A percentile compares a stretch with the other conserved stretches of the same genome.
Conservation (phyloP, 2,888 invertebrate genomes). For the Torymus texanus region DNA sequence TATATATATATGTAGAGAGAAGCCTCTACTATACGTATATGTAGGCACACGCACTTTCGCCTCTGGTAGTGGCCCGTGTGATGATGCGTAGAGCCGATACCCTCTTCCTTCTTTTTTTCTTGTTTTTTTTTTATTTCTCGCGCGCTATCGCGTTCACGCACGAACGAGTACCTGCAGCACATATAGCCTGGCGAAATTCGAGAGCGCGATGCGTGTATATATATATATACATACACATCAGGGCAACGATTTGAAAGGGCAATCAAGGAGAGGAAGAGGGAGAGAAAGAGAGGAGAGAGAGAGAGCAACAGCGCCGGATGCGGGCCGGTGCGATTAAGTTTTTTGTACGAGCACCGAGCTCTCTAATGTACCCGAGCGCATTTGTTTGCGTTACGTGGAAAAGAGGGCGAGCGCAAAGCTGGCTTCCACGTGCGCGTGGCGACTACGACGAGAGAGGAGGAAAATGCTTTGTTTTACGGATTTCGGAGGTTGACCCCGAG, state of each 20-base stretch:
- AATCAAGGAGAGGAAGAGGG: slow-evolving; percentile 26
- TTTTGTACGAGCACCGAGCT: not conserved
- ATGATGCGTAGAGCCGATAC: slow-evolving; percentile 1
- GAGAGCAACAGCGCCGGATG: slow-evolving; percentile 13
- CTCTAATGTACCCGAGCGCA: slow-evolving; percentile 19
- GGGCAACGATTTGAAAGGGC: slow-evolving; percentile 36
- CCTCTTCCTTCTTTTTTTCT: slow-evolving; percentile 7
- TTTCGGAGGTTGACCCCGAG: slow-evolving; percentile 35
- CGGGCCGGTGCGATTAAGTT: slow-evolving; percentile 44
- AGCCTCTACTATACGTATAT: not conserved
- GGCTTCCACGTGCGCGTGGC: slow-evolving; percentile 19
- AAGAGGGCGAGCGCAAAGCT: slow-evolving; percentile 36
- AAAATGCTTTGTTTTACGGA: slow-evolving; percentile 51
- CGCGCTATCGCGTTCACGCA: slow-evolving; percentile 50
- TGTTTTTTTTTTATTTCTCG: slow-evolving; percentile 34
- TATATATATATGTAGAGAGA: slow-evolving; percentile 4
- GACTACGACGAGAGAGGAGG: not conserved
- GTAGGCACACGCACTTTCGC: not conserved
- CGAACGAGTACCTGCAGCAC: slow-evolving; percentile 28
- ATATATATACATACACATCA: slow-evolving; percentile 17
- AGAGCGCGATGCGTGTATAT: slow-evolving; percentile 8
- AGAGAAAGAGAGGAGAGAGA: no score
- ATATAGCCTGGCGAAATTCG: not conserved
- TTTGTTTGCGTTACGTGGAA: slow-evolving; percentile 46
- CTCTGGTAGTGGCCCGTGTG: not conserved